Percentiles rank a stretch among this genome's conserved stretches.
Conservation (phyloP, 2,888 invertebrate species). For the Aporophyla nigra region DNA sequence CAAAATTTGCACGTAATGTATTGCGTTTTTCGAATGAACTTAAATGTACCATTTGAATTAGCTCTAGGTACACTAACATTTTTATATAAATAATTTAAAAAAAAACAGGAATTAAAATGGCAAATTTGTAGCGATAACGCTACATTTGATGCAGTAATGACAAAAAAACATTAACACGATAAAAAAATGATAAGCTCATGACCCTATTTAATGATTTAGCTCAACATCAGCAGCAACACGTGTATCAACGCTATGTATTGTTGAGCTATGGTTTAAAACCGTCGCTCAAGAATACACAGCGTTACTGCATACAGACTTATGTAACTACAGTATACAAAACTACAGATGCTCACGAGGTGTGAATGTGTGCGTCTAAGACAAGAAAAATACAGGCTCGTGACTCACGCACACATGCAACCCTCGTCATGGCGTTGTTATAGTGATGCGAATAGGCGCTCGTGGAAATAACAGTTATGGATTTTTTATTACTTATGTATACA, state of each 20-base stretch:
- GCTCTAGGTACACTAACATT: neutral
- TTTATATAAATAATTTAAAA: neutral
- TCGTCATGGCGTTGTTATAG: constrained; percentile 68
- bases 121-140: constrained; percentile 50
- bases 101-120: constrained; percentile 28
- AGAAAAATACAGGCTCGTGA: constrained; percentile 74
- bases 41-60: neutral
- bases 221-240: constrained; percentile 37
- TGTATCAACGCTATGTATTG: neutral
- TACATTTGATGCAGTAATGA: constrained; percentile 45
- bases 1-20: neutral
- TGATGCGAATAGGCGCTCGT: constrained; percentile 71
- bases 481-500: constrained; percentile 61
- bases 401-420: constrained; percentile 70
- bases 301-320: constrained; percentile 70
- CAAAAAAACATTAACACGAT: constrained; percentile 50
- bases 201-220: constrained; percentile 57
- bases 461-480: constrained; percentile 70
- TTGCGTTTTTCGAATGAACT: neutral
- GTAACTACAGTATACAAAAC: constrained; percentile 58
- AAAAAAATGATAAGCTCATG: constrained; percentile 59
- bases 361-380: constrained; percentile 69
- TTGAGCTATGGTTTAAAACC: constrained; percentile 40
- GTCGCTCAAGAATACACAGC: constrained; percentile 42
- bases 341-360: constrained; percentile 48